Base-by-base conservation (phyloP, 2,888 invertebrate species). In the Harpalus rufipes region DNA sequence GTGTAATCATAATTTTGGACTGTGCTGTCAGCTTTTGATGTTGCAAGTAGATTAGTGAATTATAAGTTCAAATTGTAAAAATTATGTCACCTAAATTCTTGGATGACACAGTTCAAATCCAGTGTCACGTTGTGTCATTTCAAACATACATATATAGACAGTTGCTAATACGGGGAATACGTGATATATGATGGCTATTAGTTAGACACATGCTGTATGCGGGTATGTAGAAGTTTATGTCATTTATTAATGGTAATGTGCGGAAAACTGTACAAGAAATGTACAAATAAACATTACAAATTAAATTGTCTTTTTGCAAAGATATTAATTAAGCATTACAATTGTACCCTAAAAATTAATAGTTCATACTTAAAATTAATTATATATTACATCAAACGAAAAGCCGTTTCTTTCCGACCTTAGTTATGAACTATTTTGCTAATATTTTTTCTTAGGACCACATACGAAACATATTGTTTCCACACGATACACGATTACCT, bases 51-150 rank as follows among this genome's bases (percentile, higher is more conserved):
- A 32, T 32, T 32, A 61, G 18, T 18, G 21, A 10, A 25, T 68
- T 51, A 12, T 25, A 18, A 63, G 63, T 68, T 39, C 68, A 14
- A 41, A 32, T 68, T 61, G 32, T 12, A 7, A 0, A 39, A 68
- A 68, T 68, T 68, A 68, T 68, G 68, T 68, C 68, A 68, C 68
- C 68, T 39, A 39, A 68, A 68, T 68, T n/a, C 10, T 68, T 65
- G n/a, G 25, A 25, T 10, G 63, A 10, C 63, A 63, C 18, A 63
- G 18, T 51, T 51, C 1, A 51, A 51, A 12, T 51, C 32, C 10
- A 51, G 44, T 21, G 25, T 68, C 68, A 68, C 63, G 63, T 63
- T 63, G 68, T 68, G 68, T 68, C 68, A 68, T 68, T 68, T 68
- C 39, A 7, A n/a, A 32, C 68, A 25, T 32, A 10, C 63, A 14